Base-by-base conservation (phyloP, 2,888 invertebrate species). In the Adineta ricciae region DNA sequence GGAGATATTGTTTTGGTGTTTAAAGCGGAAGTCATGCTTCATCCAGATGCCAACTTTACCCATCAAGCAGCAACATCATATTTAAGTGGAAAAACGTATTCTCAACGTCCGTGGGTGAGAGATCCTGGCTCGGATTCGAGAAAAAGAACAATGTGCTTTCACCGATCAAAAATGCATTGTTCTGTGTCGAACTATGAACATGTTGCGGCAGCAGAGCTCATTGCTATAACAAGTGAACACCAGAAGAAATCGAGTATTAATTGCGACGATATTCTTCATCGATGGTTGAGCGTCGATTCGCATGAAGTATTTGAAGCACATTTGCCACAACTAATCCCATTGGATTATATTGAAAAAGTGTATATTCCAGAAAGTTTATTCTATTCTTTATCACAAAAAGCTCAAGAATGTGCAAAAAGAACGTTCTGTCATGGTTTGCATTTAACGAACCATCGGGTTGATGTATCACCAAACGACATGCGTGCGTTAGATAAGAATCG, bases 261-360 rank as follows among this genome's bases (percentile, higher is more conserved):
- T 78, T 0, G 24, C 19, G 24, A 41, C 38, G 14, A 41, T 11
- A 41, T 78, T n/a, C 4, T 78, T 0, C 0, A 41, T 8, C 41
- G 9, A 41, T 78, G 78, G 78, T 41, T 41, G 9, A 7, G 24
- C 1, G 38, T 38, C 11, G 41, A 78, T 21, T 41, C 78, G 4
- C 78, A 78, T 41, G 8, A 78, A n/a, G 41, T 41, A 78, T 41
- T 78, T 19, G 78, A 78, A n/a, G 78, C 78, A 41, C 78, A 78
- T 78, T n/a, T 78, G n/a, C 78, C 78, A 36, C 38, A 24, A 78
- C n/a, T 78, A 14, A n/a, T 78, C n/a, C 78, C 78, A 2, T 19
- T 78, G 1, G 78, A 78, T 78, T 78, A 78, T 78, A 78, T 78
- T n/a, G 78, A 78, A 0, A 41, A 41, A 78, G n/a, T 78, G 4